These are phyloP conservation scores for Desmodus rotundus DNA, from an alignment of 2,113 vertebrate genomes.

Conservation along the genomic window DNA sequence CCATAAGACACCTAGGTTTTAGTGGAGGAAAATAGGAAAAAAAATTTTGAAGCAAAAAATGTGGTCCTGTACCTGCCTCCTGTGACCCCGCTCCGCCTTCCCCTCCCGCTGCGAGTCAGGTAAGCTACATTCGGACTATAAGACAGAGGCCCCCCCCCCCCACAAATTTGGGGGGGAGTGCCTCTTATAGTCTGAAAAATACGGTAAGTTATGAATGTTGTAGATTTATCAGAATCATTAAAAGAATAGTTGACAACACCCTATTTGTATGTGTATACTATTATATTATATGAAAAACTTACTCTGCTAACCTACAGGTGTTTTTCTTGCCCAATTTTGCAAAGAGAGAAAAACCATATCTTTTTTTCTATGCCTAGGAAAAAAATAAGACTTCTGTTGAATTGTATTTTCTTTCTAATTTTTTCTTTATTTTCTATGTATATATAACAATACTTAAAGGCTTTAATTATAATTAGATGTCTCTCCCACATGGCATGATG, in stretches of 20 bases:
- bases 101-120: no score
- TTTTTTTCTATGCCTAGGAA: background rate
- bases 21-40: no score
- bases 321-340: conserved; percentile 1
- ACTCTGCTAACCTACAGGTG: background rate
- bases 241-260: background rate
- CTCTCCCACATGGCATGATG: background rate
- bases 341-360: background rate
- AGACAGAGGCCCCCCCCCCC: no score
- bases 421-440: background rate
- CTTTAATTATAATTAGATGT: background rate
- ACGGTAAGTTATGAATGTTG: background rate
- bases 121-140: no score
- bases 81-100: no score
- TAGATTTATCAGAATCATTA: background rate
- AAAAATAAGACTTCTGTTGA: background rate
- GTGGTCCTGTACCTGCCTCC: no score
- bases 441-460: background rate
- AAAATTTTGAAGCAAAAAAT: no score
- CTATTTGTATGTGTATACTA: background rate
- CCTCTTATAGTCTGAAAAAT: no score
- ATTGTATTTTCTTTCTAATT: conserved; percentile 7
- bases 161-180: no score
- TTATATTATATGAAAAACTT: background rate
- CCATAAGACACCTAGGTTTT: no score